These are phyloP conservation scores for Drosophila peninsularis DNA, from an alignment of 2,888 invertebrate genomes.

Conservation along the genomic window DNA sequence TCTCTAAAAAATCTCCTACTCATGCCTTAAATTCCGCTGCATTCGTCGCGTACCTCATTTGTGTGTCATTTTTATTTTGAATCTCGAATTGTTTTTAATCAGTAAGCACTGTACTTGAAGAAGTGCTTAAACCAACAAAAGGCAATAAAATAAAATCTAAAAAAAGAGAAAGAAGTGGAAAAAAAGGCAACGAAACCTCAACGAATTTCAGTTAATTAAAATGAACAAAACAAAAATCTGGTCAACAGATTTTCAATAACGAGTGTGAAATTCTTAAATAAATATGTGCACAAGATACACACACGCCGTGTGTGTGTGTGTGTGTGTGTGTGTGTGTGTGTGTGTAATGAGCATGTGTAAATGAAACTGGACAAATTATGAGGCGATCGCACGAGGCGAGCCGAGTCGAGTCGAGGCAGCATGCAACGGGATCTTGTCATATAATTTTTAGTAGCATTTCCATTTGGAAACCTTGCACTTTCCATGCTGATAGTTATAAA, in stretches of 20 bases:
- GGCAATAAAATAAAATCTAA: slow-evolving; percentile 21
- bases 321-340: slow-evolving; percentile 13
- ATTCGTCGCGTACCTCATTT: background rate
- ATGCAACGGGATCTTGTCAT: slow-evolving; percentile 46
- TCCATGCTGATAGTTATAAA: slow-evolving; percentile 72
- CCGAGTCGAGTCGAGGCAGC: too few relatives aligned
- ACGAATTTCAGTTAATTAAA: slow-evolving; percentile 64
- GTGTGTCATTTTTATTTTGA: slow-evolving; percentile 10
- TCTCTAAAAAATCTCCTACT: background rate
- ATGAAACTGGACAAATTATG: slow-evolving; percentile 66
- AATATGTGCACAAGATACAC: slow-evolving; percentile 58
- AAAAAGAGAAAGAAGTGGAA: background rate
- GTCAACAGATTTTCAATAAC: slow-evolving; percentile 74
- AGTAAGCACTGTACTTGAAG: slow-evolving; percentile 33
- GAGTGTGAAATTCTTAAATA: slow-evolving; percentile 77
- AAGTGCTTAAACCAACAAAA: slow-evolving; percentile 49
- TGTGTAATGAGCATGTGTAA: slow-evolving; percentile 53
- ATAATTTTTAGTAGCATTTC: slow-evolving; percentile 55
- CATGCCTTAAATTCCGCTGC: background rate
- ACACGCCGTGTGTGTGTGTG: background rate
- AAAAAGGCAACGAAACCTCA: slow-evolving; percentile 26
- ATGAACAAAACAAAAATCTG: slow-evolving; percentile 63
- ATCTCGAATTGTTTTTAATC: slow-evolving; percentile 40
- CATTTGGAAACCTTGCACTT: slow-evolving; percentile 52
- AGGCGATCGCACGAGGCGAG: slow-evolving; percentile 21